These are phyloP conservation scores for Epinotia brunnichana DNA, from an alignment of 2,888 invertebrate species.

Conservation along the genomic window DNA sequence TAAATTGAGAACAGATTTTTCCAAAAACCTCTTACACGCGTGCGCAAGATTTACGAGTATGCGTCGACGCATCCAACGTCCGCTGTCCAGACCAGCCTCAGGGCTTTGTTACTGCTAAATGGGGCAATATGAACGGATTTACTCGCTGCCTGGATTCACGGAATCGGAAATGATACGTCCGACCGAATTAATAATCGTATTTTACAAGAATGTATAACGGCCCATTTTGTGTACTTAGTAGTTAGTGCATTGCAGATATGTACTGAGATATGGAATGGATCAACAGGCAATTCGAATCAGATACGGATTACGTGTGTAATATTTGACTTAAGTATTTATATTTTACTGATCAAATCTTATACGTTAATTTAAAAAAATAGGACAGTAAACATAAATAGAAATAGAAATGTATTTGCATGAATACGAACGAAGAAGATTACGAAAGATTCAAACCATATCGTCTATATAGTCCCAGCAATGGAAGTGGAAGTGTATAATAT, in stretches of 20 bases:
- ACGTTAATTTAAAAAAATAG: background rate
- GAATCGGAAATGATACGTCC: conserved; percentile 19
- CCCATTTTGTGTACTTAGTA: background rate
- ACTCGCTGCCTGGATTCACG: conserved; percentile 20
- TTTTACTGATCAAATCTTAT: no score
- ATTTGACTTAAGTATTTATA: background rate
- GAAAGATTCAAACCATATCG: background rate
- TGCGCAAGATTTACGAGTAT: conserved; percentile 58
- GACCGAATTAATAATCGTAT: background rate
- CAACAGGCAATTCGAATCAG: background rate
- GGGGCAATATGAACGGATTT: conserved; percentile 26
- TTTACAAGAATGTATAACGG: background rate
- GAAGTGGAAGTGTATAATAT: no score
- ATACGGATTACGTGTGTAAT: background rate
- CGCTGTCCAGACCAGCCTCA: conserved; percentile 59
- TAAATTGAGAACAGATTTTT: conserved; percentile 19
- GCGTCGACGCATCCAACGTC: conserved; percentile 65
- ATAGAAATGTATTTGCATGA: no score
- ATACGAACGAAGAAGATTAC: no score
- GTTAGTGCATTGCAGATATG: no score
- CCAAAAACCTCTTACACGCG: conserved; percentile 56
- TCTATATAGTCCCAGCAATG: no score
- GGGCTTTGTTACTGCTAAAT: conserved; percentile 36
- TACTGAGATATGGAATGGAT: background rate
- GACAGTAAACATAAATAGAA: no score